These are phyloP conservation scores for Amphiprion clarkii DNA, from an alignment of 2,797 vertebrate genomes.

Conservation along the genomic window DNA sequence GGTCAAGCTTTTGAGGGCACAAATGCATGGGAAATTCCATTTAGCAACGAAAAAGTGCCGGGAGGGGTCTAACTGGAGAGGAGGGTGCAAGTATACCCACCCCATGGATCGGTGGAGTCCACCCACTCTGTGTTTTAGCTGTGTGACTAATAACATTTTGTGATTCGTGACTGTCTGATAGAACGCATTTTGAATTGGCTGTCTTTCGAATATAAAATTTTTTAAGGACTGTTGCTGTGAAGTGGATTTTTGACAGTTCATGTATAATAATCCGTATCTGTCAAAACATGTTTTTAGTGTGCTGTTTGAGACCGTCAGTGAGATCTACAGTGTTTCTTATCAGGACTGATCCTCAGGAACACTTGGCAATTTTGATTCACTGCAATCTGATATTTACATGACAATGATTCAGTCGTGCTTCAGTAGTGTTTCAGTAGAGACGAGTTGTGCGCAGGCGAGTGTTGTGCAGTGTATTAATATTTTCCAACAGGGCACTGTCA, in stretches of 20 bases:
- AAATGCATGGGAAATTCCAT: conserved; percentile 69
- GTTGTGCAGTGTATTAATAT: background rate
- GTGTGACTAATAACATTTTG: conserved; percentile 44
- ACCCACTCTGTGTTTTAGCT: conserved; percentile 62
- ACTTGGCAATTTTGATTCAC: background rate
- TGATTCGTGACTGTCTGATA: conserved; percentile 42
- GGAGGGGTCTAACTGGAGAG: conserved; percentile 27
- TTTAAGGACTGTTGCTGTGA: conserved; percentile 19
- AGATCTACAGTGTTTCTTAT: conserved; percentile 16
- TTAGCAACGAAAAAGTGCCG: conserved; percentile 39
- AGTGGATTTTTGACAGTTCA: background rate
- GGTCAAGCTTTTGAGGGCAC: conserved; percentile 60
- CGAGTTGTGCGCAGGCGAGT: too few species aligned
- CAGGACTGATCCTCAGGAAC: background rate
- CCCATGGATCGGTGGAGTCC: conserved; percentile 50
- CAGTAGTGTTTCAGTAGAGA: conserved; percentile 6
- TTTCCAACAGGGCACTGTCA: too few species aligned
- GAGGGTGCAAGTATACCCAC: conserved; percentile 28
- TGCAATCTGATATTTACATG: conserved; percentile 8
- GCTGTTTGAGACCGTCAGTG: conserved; percentile 25
- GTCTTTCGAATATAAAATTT: conserved; percentile 19
- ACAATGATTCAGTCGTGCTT: conserved; percentile 15
- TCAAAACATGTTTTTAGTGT: conserved; percentile 11
- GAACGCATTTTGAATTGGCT: conserved; percentile 36
- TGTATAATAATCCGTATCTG: background rate